phyloP scores from a whole-genome alignment of 2,113 vertebrate genomes.

The Odobenus rosmarus region DNA sequence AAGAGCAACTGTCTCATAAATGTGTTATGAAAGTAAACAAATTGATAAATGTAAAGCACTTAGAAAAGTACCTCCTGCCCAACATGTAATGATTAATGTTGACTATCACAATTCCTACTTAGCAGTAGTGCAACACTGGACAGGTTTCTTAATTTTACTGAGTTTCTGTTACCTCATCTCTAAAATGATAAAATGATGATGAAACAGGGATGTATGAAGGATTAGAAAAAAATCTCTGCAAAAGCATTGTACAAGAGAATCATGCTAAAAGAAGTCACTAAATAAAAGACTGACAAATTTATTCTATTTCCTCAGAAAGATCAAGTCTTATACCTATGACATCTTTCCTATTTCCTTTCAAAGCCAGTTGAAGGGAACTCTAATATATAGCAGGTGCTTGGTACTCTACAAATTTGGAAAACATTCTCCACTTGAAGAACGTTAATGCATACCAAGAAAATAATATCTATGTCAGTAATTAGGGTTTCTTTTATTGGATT shows the following conservation, averaged over 20 bases:
- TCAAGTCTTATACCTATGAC: background rate
- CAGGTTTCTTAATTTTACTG: background rate
- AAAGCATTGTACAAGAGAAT: background rate
- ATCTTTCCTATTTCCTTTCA: background rate
- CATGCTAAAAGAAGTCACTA: background rate
- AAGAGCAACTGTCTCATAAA: background rate
- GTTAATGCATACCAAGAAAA: background rate
- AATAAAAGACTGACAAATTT: background rate
- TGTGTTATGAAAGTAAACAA: background rate
- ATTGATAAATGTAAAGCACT: background rate
- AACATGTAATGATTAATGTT: background rate
- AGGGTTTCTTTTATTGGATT: background rate
- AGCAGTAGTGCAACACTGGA: fast-evolving
- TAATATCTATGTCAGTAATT: background rate
- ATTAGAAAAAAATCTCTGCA: background rate
- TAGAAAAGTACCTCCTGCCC: background rate
- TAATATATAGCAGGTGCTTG: background rate
- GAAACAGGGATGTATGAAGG: background rate
- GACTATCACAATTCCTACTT: background rate
- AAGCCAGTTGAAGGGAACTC: background rate
- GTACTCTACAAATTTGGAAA: background rate
- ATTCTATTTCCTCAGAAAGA: slow-evolving; percentile 21
- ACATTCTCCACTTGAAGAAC: background rate
- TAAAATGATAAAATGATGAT: background rate
- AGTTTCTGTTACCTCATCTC: background rate